Evolutionary conservation across 2,888 invertebrate genomes (phyloP).

Genomic region (Agrotis ipsilon): DNA sequence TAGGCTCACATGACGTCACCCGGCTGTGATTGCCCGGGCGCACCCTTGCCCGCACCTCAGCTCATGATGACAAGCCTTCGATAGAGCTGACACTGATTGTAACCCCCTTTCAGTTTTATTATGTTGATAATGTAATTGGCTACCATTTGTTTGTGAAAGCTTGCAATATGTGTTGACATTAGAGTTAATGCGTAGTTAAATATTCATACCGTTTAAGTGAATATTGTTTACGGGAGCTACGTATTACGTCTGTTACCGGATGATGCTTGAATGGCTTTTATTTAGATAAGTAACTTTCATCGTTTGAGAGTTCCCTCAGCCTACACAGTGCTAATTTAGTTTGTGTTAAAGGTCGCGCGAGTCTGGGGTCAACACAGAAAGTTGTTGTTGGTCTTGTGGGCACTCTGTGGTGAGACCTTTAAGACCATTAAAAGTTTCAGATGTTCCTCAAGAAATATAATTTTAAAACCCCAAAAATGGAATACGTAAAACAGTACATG

Average conservation of each 20-base stretch:
- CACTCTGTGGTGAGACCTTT: neutral
- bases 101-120: slow-evolving; percentile 47
- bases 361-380: neutral
- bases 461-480: neutral
- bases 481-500: no score
- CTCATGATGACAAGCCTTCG: slow-evolving; percentile 39
- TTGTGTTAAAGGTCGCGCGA: neutral
- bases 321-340: neutral
- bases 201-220: slow-evolving; percentile 25
- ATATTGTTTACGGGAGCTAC: neutral
- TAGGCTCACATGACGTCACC: slow-evolving; percentile 69
- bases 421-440: neutral
- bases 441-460: neutral
- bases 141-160: slow-evolving; percentile 26
- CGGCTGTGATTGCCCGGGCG: slow-evolving; percentile 55
- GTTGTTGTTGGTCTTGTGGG: neutral
- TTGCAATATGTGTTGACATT: slow-evolving; percentile 7
- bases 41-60: slow-evolving; percentile 58
- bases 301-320: slow-evolving; percentile 2
- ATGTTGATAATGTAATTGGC: slow-evolving; percentile 44
- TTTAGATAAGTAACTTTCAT: neutral
- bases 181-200: slow-evolving; percentile 24
- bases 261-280: slow-evolving; percentile 8
- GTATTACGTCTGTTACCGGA: neutral
- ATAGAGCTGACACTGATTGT: slow-evolving; percentile 44